phyloP scores from a whole-genome alignment of 2,888 invertebrate species.

The Dascillus cervinus region DNA sequence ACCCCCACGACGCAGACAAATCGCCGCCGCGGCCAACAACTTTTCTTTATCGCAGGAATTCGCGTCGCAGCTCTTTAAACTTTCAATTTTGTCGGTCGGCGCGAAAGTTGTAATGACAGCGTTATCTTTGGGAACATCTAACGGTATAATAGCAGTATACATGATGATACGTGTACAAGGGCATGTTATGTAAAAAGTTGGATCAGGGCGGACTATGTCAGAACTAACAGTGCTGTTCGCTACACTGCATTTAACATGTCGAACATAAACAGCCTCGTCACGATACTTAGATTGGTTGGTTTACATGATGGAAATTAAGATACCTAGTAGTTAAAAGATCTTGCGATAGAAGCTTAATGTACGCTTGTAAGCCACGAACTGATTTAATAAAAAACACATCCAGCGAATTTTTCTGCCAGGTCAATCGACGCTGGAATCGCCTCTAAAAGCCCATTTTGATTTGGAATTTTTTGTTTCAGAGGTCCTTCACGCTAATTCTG shows the following conservation, averaged over 20 bases:
- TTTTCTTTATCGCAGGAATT: slow-evolving; percentile 5
- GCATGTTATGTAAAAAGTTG: slow-evolving; percentile 22
- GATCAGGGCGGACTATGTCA: slow-evolving; percentile 26
- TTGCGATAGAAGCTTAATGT: too few species aligned
- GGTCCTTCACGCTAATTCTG: slow-evolving; percentile 86
- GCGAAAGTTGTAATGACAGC: not conserved
- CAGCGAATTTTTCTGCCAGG: too few species aligned
- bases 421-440: too few species aligned
- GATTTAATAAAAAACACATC: too few species aligned
- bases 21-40: slow-evolving; percentile 2
- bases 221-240: slow-evolving; percentile 26
- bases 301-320: slow-evolving; percentile 15
- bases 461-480: slow-evolving; percentile 55
- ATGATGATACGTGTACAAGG: slow-evolving; percentile 17
- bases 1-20: slow-evolving; percentile 15
- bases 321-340: slow-evolving; percentile 11
- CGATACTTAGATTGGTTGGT: slow-evolving; percentile 14
- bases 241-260: slow-evolving; percentile 30
- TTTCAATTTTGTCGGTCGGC: not conserved
- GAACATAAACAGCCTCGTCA: slow-evolving; percentile 24
- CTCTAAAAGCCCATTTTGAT: too few species aligned
- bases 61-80: too few species aligned
- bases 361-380: too few species aligned
- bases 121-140: slow-evolving; percentile 11
- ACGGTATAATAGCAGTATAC: slow-evolving; percentile 26